Base-by-base conservation (phyloP, 2,113 vertebrate genomes). In the Carassius gibelio region DNA sequence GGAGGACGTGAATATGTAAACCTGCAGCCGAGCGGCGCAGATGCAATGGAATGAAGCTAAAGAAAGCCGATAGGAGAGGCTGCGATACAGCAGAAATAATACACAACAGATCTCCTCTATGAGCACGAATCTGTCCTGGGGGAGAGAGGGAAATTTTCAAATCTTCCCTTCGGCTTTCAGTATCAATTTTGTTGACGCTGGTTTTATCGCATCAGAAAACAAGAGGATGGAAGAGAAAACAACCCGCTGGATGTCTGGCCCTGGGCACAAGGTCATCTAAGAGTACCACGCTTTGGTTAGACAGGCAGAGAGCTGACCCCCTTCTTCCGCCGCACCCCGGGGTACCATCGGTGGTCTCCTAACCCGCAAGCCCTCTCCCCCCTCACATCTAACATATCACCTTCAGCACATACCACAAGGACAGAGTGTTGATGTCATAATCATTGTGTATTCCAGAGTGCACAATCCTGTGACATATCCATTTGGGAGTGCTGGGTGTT, bases 121-220 rank as follows among this genome's bases (percentile, higher is more conserved):
- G 95, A 95, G 95, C 96, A 96, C 91, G 96, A 95, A 96, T 95
- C 91, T 92, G 90, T 94, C 94, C 94, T 93, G 14, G 93, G 96
- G 94, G 90, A 71, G 91, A 92, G 91, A 92, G 88, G 92, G 92
- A 93, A 93, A 92, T 93, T 96, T 96, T 96, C 94, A 95, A 94
- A 95, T 97, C 94, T 93, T 96, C 93, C 91, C 93, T 94, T 94
- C 94, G 91, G 91, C 94, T 92, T 93, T 90, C 93, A 92, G 93
- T 91, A 96, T 96, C 92, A 94, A 93, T 94, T 92, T 76, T 81
- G 93, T 95, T 93, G 92, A 89, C 89, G 84, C 89, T 94, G 87
- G 78, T 93, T 95, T 96, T 95, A 96, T 95, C 94, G 92, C 93
- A 93, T 92, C 92, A 91, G 90, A 91, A 91, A 93, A 92, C 89